Conservation (phyloP, 2,797 vertebrate genomes). For the Neosilurus mollespiculum region DNA sequence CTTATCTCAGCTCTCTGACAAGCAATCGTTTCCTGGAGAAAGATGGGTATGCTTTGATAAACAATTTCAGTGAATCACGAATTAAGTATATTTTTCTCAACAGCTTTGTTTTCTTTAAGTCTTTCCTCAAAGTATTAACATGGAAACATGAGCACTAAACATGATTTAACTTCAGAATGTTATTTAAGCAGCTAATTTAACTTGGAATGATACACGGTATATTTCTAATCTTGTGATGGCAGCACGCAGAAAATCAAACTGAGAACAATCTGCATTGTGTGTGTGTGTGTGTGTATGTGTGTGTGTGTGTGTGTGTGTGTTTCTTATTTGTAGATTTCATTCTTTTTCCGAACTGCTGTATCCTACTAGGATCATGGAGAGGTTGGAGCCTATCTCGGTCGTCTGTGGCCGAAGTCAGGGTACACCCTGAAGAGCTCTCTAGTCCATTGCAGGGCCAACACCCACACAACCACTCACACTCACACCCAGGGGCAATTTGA, state of each 20-base stretch:
- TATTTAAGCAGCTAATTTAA: background rate
- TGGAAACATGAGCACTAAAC: constrained; percentile 3
- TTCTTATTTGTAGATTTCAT: too few relatives aligned
- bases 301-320: too few relatives aligned
- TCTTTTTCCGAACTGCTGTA: too few relatives aligned
- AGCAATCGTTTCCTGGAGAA: constrained; percentile 55
- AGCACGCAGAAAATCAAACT: background rate
- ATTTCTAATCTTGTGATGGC: background rate
- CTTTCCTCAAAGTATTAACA: background rate
- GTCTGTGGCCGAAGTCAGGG: too few relatives aligned
- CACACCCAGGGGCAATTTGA: too few relatives aligned
- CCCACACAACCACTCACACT: too few relatives aligned
- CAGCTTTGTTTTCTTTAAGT: background rate
- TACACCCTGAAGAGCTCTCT: too few relatives aligned
- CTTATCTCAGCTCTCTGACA: constrained; percentile 56
- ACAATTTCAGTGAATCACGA: background rate
- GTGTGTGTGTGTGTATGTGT: too few relatives aligned
- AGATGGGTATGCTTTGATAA: constrained; percentile 47
- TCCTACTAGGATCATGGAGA: background rate
- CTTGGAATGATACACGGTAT: background rate
- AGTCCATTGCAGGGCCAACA: too few relatives aligned
- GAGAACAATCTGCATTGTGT: background rate
- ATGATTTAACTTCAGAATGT: background rate
- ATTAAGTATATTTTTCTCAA: constrained; percentile 14
- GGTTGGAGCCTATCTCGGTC: too few relatives aligned